Evolutionary conservation across 1,140 invertebrate genomes (phyloP).

Genomic region (Brachionus manjavacas): DNA sequence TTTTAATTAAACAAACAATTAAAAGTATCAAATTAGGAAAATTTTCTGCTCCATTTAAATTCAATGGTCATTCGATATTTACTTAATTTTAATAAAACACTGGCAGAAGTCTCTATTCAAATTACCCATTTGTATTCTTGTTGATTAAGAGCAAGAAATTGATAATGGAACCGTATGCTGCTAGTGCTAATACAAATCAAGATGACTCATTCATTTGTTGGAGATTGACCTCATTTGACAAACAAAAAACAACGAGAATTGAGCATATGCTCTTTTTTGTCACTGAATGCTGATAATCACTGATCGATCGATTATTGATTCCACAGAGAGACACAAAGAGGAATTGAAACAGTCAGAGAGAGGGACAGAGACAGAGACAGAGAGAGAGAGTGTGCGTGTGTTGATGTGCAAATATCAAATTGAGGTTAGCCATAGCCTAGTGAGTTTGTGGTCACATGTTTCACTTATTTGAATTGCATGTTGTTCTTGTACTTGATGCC

Average conservation of each 20-base stretch:
- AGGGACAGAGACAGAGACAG: neutral
- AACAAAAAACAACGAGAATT: too few species aligned
- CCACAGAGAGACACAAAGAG: neutral
- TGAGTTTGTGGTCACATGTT: neutral
- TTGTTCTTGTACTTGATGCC: neutral
- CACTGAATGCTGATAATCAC: neutral
- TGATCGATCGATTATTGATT: too few species aligned
- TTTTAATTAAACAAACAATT: neutral
- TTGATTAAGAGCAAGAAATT: neutral
- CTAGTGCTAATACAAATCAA: neutral
- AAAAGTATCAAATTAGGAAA: neutral
- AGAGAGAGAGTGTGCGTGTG: neutral
- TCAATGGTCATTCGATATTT: neutral
- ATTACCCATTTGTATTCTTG: neutral
- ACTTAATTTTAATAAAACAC: neutral
- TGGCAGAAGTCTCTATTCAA: conserved; percentile 1
- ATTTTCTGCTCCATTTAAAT: neutral
- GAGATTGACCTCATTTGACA: neutral
- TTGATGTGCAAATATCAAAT: neutral
- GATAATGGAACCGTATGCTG: conserved; percentile 4
- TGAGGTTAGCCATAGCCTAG: neutral
- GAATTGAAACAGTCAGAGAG: neutral
- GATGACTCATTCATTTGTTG: neutral
- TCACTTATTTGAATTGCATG: neutral
- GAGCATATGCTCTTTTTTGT: neutral